phyloP scores from a whole-genome alignment of 2,797 vertebrate genomes.

The Leucoraja ocellata region DNA sequence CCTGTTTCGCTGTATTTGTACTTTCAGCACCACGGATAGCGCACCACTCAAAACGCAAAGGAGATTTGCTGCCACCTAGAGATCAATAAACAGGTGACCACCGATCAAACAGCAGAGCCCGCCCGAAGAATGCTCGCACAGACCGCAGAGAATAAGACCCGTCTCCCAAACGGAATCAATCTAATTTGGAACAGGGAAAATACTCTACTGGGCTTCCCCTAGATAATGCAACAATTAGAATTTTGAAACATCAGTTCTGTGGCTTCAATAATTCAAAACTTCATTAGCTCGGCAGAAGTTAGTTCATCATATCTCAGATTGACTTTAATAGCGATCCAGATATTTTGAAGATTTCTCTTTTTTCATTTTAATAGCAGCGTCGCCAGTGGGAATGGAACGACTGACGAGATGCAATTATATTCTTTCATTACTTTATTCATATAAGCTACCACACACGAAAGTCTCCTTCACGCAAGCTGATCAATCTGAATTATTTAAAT shows the following conservation, averaged over 20 bases:
- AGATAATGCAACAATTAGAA: not conserved
- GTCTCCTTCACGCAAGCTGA: too few relatives aligned
- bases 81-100: conserved; percentile 41
- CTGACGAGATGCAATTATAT: not conserved
- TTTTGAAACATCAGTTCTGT: not conserved
- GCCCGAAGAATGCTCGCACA: not conserved
- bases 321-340: not conserved
- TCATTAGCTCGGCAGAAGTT: too few relatives aligned
- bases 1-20: not conserved
- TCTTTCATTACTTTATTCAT: not conserved
- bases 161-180: not conserved
- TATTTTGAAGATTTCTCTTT: not conserved
- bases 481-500: not conserved
- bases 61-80: conserved; percentile 57
- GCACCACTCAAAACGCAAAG: conserved; percentile 45
- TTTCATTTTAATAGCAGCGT: not conserved
- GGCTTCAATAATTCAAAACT: not conserved
- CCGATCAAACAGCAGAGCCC: not conserved
- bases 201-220: not conserved
- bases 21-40: conserved; percentile 52
- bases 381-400: too few relatives aligned
- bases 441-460: not conserved
- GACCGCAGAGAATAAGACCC: not conserved
- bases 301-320: not conserved
- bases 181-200: not conserved